Base-by-base conservation (phyloP, 2,113 vertebrate genomes). In the Dipodomys spectabilis region DNA sequence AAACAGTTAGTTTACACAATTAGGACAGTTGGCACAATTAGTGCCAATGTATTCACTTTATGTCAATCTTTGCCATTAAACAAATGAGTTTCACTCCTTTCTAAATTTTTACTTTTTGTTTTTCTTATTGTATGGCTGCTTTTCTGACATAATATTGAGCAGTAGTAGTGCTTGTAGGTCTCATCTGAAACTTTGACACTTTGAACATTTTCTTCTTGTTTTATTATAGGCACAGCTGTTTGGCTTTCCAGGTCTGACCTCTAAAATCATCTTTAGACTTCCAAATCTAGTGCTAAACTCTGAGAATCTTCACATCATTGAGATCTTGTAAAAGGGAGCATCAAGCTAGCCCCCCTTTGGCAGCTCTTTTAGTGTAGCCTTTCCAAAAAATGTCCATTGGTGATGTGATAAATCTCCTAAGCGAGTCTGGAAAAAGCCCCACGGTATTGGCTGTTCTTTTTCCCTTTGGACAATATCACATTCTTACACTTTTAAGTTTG, bases 401-500 rank as follows among this genome's bases (percentile, higher is more conserved):
- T 28, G 25, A 62, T 2, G 3, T 53, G 5, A 25, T 27, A 27
- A 73, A 39, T 64, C 9, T 39, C 53, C 27, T 62, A 45, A 44
- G 6, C 3, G 15, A 18, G 27, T 73, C 12, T 62, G 39, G 39
- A 5, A 35, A 57, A 35, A 39, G 12, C 16, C 80, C 35, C n/a
- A 19, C 65, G n/a, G 15, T 32, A 1, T 73, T 49, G 32, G 82
- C 23, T 32, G 13, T 7, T 64, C 3, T 20, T 89, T 60, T 68
- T 69, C 49, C 77, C 57, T 44, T 57, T 82, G 28, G 30, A 67
- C 18, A 82, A 13, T 53, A 45, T 75, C 57, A 88, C 62, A 64
- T 87, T 88, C 79, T 92, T 64, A 68, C 79, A 64, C 32, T 90
- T 86, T 83, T 92, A 39, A 57, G 44, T 90, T 86, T 94, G 18